Percentiles rank a stretch among this genome's conserved stretches.
phyloP scores from a whole-genome alignment of 2,888 invertebrate species.

The Drosophila birchii region DNA sequence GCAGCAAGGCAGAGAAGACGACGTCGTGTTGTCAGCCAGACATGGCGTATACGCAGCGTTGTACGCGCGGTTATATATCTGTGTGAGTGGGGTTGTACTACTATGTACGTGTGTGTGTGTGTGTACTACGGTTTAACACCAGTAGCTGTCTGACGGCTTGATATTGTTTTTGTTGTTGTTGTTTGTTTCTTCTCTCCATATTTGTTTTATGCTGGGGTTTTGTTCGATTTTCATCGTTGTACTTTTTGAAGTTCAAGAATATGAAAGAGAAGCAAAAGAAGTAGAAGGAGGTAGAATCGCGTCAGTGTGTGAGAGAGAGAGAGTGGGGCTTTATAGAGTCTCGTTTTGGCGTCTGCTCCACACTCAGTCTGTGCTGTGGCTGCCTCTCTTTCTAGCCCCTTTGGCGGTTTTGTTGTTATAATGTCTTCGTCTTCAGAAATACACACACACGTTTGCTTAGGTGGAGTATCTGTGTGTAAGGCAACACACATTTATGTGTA shows the following conservation, averaged over 20 bases:
- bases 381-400: conserved; percentile 30
- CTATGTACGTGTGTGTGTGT: conserved; percentile 42
- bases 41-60: conserved; percentile 76
- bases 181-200: conserved; percentile 47
- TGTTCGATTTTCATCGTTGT: conserved; percentile 50
- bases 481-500: conserved; percentile 33
- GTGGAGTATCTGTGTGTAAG: conserved; percentile 31
- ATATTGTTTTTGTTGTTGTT: conserved; percentile 44
- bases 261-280: conserved; percentile 66
- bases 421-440: conserved; percentile 67
- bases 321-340: conserved; percentile 18
- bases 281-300: conserved; percentile 51
- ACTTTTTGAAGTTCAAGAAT: conserved; percentile 78
- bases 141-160: conserved; percentile 81
- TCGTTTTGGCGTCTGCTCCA: conserved; percentile 38
- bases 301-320: conserved; percentile 12
- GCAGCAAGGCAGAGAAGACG: conserved; percentile 33
- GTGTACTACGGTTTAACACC: conserved; percentile 74
- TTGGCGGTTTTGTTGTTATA: conserved; percentile 29
- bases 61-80: conserved; percentile 38
- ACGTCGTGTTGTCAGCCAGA: conserved; percentile 33
- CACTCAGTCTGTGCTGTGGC: background rate
- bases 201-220: conserved; percentile 75
- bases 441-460: conserved; percentile 30
- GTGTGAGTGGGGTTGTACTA: conserved; percentile 46